phyloP scores from a whole-genome alignment of 2,113 vertebrate genomes.

The Azemiops feae region DNA sequence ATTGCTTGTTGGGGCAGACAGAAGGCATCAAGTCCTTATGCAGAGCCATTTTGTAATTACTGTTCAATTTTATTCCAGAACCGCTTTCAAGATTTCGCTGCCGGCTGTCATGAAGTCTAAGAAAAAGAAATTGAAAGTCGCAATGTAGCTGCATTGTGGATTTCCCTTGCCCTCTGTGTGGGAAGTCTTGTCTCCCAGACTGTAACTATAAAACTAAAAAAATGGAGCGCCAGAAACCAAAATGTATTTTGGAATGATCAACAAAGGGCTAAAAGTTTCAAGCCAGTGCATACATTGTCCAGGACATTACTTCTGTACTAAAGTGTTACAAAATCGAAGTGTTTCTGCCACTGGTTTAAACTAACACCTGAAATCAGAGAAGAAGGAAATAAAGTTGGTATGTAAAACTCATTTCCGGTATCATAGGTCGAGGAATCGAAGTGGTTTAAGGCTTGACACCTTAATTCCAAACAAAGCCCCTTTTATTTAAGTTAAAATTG shows the following conservation, averaged over 20 bases:
- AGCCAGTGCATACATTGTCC: not conserved
- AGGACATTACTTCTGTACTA: not conserved
- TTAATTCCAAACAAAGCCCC: not conserved
- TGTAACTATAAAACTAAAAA: not conserved
- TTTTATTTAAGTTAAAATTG: not conserved
- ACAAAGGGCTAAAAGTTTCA: not conserved
- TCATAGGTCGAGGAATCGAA: not conserved
- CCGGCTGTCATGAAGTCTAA: conserved; percentile 94
- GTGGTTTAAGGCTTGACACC: not conserved
- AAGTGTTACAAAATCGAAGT: not conserved
- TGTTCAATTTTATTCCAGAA: conserved; percentile 71
- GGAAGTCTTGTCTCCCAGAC: not conserved
- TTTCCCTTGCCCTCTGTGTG: not conserved
- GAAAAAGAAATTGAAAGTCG: conserved; percentile 91
- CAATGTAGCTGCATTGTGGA: conserved; percentile 41
- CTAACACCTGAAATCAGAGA: not conserved
- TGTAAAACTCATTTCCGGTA: not conserved
- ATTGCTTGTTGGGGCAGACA: not conserved
- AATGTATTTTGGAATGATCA: not conserved
- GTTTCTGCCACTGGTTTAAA: not conserved
- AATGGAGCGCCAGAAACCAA: not conserved
- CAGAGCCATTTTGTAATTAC: conserved; percentile 14
- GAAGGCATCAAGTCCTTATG: not conserved
- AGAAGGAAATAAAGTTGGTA: not conserved
- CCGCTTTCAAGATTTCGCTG: conserved; percentile 95